Evolutionary conservation across 1,140 invertebrate species (phyloP).

Genomic region (Brachionus plicatilis): DNA sequence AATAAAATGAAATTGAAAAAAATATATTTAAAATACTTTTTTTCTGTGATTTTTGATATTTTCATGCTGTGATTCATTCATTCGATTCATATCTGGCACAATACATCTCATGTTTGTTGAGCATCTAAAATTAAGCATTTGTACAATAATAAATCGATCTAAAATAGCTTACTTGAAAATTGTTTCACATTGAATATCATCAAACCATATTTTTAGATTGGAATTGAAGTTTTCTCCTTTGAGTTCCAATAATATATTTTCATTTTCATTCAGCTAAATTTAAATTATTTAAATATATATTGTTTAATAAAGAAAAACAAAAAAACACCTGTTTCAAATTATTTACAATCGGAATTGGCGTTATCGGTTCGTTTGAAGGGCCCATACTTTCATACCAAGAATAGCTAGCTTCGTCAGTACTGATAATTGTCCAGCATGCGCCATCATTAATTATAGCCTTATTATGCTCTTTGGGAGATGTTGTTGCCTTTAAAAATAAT

Average conservation of each 20-base stretch:
- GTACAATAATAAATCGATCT: not conserved
- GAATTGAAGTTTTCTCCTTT: slow-evolving; percentile 97
- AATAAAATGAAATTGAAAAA: not conserved
- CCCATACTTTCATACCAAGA: slow-evolving; percentile 99
- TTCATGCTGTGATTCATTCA: not conserved
- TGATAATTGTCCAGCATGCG: slow-evolving; percentile 99
- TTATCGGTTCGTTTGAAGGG: slow-evolving; percentile 78
- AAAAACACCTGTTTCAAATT: slow-evolving; percentile 68
- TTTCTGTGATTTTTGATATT: not conserved
- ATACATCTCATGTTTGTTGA: slow-evolving; percentile 29
- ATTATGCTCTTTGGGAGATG: slow-evolving; percentile 80
- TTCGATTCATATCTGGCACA: not conserved
- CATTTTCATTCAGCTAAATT: slow-evolving; percentile 62
- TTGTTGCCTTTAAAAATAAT: slow-evolving; percentile 88
- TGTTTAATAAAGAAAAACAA: not conserved
- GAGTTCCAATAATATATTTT: slow-evolving; percentile 91
- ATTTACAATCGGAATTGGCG: slow-evolving; percentile 89
- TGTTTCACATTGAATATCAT: slow-evolving; percentile 65
- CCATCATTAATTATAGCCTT: slow-evolving; percentile 97
- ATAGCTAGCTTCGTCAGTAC: slow-evolving; percentile 97
- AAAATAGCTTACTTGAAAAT: slow-evolving; percentile 20
- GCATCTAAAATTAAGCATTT: not conserved
- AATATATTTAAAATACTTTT: not conserved
- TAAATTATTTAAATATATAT: slow-evolving; percentile 49
- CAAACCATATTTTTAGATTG: slow-evolving; percentile 91